A percentile compares a stretch with the other conserved stretches of the same genome.
Evolutionary conservation across 2,797 vertebrate species (phyloP).

Genomic region (Bradypodion ventrale): DNA sequence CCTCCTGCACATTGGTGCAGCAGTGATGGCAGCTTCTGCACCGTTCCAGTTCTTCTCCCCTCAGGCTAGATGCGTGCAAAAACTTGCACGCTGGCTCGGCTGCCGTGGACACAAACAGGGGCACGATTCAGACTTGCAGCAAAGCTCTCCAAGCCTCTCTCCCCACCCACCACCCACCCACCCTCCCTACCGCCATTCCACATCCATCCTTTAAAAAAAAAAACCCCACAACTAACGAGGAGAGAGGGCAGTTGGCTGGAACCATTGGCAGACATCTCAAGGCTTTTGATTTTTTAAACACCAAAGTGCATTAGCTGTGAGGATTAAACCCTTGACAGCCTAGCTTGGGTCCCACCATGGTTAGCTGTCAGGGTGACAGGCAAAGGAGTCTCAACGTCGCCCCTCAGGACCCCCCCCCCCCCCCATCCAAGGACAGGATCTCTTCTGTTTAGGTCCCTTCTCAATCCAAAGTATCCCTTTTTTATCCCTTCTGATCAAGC

Average conservation of each 20-base stretch:
- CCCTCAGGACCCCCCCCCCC: constrained; percentile 32
- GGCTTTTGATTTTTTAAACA: constrained; percentile 14
- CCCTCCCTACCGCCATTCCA: not conserved
- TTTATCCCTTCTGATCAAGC: constrained; percentile 3
- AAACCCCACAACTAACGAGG: not conserved
- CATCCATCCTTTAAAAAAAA: not conserved
- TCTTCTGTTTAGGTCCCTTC: constrained; percentile 1
- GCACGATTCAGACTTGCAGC: not conserved
- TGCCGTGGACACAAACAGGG: not conserved
- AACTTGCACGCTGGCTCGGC: constrained; percentile 14
- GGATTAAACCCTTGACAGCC: constrained; percentile 4
- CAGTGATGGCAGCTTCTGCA: not conserved
- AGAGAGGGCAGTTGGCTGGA: not conserved
- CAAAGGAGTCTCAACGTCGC: not conserved
- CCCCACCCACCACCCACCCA: too few relatives aligned
- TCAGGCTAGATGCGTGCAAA: constrained; percentile 15
- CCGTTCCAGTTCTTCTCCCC: not conserved
- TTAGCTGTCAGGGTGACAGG: constrained; percentile 14
- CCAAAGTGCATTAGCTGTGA: not conserved
- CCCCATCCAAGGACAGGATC: constrained; percentile 18
- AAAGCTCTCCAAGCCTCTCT: too few relatives aligned
- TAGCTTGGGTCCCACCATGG: not conserved
- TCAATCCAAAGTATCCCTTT: constrained; percentile 17
- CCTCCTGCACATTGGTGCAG: not conserved
- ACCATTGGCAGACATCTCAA: not conserved